Percentiles rank a stretch among this genome's conserved stretches.
phyloP scores from a whole-genome alignment of 2,113 vertebrate genomes.

The Sylvicapra grimmia region DNA sequence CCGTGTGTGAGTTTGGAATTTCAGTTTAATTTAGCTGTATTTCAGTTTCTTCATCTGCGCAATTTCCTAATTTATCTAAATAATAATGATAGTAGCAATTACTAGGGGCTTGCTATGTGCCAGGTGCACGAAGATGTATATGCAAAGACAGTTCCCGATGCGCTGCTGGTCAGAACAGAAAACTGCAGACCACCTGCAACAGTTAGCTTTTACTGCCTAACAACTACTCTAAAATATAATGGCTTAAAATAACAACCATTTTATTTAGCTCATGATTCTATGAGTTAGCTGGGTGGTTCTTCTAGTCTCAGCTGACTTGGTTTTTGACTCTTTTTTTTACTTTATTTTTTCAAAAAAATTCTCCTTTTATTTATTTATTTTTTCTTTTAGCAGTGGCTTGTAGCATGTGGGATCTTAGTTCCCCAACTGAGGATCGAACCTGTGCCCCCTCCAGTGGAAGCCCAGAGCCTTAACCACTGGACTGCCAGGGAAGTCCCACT shows the following conservation, averaged over 20 bases:
- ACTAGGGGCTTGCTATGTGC: neutral
- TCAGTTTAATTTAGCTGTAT: neutral
- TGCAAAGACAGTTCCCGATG: neutral
- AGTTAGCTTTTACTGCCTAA: neutral
- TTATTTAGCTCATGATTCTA: neutral
- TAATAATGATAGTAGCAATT: neutral
- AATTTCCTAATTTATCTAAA: neutral
- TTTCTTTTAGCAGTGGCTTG: rapidly evolving
- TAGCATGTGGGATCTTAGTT: neutral
- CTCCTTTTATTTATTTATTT: neutral
- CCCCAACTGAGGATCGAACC: neutral
- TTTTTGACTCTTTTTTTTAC: neutral
- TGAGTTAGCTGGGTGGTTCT: neutral
- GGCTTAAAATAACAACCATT: neutral
- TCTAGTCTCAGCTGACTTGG: neutral
- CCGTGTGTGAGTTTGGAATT: neutral
- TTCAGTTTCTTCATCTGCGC: neutral
- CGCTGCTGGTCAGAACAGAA: neutral
- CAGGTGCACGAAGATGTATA: neutral
- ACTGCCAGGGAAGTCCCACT: neutral
- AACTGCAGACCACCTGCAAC: neutral
- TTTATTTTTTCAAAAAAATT: neutral
- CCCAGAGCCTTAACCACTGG: neutral
- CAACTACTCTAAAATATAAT: neutral
- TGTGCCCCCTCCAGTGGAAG: neutral